phyloP scores from a whole-genome alignment of 2,797 vertebrate species.

The Liparis tanakae region DNA sequence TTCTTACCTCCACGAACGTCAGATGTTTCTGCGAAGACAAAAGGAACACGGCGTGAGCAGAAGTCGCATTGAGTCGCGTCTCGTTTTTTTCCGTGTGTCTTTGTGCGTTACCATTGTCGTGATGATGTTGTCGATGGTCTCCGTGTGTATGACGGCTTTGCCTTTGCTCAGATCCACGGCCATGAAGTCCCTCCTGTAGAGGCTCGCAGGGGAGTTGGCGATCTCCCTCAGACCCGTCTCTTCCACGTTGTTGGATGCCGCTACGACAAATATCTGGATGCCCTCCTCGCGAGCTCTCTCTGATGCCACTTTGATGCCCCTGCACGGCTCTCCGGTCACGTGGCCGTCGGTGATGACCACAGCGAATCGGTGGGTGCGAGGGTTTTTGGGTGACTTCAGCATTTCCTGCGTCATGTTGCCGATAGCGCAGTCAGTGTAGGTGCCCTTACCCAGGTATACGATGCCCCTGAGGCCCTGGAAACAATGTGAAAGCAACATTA shows the following conservation, averaged over 20 bases:
- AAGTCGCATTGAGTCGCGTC: background rate
- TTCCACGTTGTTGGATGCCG: slow-evolving; percentile 84
- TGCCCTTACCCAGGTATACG: slow-evolving; percentile 91
- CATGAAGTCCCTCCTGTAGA: slow-evolving; percentile 87
- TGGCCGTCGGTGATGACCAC: slow-evolving; percentile 96
- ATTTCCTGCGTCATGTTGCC: slow-evolving; percentile 87
- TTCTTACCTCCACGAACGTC: slow-evolving; percentile 89
- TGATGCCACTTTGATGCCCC: slow-evolving; percentile 88
- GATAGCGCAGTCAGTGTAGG: slow-evolving; percentile 93
- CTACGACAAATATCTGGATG: slow-evolving; percentile 89
- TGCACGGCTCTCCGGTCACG: slow-evolving; percentile 90
- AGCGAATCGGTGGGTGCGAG: slow-evolving; percentile 80
- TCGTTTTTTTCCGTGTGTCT: background rate
- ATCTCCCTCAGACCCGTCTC: slow-evolving; percentile 90
- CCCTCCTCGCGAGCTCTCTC: slow-evolving; percentile 87
- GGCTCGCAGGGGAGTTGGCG: slow-evolving; percentile 85
- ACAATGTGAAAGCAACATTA: slow-evolving; percentile 11
- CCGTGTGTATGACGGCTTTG: slow-evolving; percentile 44
- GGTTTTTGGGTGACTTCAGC: slow-evolving; percentile 17
- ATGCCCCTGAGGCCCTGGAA: slow-evolving; percentile 70
- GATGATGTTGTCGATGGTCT: slow-evolving; percentile 91
- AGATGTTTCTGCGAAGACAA: slow-evolving; percentile 87
- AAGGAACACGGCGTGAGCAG: slow-evolving; percentile 40
- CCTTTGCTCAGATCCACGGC: slow-evolving; percentile 79
- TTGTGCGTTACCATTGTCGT: slow-evolving; percentile 88